Evolutionary conservation across 2,113 vertebrate genomes (phyloP).

Genomic region (Scomber scombrus): DNA sequence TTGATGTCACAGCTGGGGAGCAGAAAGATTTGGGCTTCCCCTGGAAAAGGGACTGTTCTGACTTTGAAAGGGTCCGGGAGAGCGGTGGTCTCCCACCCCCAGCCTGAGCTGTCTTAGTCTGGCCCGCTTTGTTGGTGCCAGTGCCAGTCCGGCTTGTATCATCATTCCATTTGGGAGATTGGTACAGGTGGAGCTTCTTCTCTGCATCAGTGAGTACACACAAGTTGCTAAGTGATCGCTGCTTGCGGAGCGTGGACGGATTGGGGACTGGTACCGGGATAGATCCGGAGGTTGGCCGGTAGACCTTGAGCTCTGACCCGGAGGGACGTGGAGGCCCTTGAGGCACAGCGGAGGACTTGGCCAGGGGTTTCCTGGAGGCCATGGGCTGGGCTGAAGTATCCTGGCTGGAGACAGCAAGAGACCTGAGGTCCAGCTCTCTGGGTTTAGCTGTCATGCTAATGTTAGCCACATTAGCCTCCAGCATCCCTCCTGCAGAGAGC

Average conservation of each 20-base stretch:
- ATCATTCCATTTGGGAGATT: conserved; percentile 92
- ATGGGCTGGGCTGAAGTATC: conserved; percentile 79
- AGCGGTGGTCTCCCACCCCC: conserved; percentile 82
- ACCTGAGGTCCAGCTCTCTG: conserved; percentile 85
- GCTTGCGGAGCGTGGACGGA: conserved; percentile 90
- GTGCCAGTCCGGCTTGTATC: conserved; percentile 84
- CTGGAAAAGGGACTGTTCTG: conserved; percentile 95
- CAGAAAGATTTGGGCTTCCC: conserved; percentile 86
- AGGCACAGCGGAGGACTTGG: conserved; percentile 80
- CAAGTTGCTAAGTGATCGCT: conserved; percentile 93
- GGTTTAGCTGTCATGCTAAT: conserved; percentile 83
- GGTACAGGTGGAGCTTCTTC: conserved; percentile 94
- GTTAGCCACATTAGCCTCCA: conserved; percentile 87
- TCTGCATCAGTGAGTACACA: conserved; percentile 94
- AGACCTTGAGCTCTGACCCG: conserved; percentile 91
- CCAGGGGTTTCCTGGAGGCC: conserved; percentile 87
- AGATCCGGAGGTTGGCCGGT: conserved; percentile 86
- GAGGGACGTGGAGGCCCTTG: conserved; percentile 81
- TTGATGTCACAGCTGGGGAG: conserved; percentile 80
- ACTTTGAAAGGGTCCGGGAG: conserved; percentile 91
- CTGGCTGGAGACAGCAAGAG: conserved; percentile 76
- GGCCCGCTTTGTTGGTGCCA: conserved; percentile 60
- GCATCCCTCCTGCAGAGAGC: conserved; percentile 90
- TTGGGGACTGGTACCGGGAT: conserved; percentile 83
- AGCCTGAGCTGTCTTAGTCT: conserved; percentile 65